Base-by-base conservation (phyloP, 2,888 invertebrate genomes). In the Capitulum mitella region DNA sequence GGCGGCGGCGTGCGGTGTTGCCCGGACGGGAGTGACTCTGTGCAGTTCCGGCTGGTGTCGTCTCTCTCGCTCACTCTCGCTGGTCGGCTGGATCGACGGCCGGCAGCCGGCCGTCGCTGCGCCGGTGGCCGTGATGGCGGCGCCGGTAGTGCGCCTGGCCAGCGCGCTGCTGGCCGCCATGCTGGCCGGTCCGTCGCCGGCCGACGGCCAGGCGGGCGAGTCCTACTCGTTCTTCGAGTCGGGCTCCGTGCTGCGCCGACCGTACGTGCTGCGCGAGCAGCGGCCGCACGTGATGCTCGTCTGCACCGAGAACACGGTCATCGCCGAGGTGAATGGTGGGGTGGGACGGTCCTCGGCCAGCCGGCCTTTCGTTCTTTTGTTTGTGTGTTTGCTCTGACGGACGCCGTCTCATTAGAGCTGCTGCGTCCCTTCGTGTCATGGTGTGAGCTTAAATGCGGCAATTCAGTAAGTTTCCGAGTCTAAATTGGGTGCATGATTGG, bases 181-280 rank as follows among this genome's bases (percentile, higher is more conserved):
- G 54, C 0, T 54, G 61, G 14, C 61, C 12, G 19, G 26, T 26
- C 54, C 3, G 61, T 8, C 61, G 54, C 3, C 54, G 22, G n/a
- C 54, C 54, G 54, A 2, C 26, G 54, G n/a, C 32, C n/a, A n/a
- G n/a, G n/a, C n/a, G n/a, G n/a, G n/a, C n/a, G n/a, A n/a, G n/a
- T n/a, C n/a, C n/a, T 40, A 70, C 70, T 70, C 70, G 8, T 70
- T 70, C n/a, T 70, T 40, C 70, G 70, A 70, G 70, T 1, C 70
- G 16, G 70, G 70, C 5, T 5, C 70, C 26, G 2, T 14, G 40
- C 37, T 70, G 37, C 70, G 70, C 22, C 37, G 70, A 3, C 26
- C 8, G 29, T 70, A 37, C 26, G 37, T 22, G 70, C 2, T 70
- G 10, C 37, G 12, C 1, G 70, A 70, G 10, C 22, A 70, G 37